Evolutionary conservation across 37 sponge, comb jelly and placozoan species (phyloP).

Genomic region (Mnemiopsis leidyi): DNA sequence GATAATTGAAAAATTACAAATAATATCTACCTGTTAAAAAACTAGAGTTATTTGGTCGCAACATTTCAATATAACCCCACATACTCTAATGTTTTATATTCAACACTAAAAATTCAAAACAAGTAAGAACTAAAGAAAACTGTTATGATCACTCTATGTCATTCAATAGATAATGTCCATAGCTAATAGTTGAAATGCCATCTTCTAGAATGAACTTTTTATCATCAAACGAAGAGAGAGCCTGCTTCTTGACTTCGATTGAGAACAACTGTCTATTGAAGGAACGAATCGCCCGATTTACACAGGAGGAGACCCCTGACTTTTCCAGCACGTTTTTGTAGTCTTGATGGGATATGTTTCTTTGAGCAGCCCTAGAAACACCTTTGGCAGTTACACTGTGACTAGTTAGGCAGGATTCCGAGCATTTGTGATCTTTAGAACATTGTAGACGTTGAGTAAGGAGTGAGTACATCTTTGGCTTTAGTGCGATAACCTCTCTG

Average conservation of each 20-base stretch:
- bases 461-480: slow-evolving; percentile 44
- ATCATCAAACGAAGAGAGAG: slow-evolving; percentile 21
- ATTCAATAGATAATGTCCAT: background rate
- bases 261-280: background rate
- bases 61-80: no score
- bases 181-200: background rate
- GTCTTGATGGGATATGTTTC: background rate
- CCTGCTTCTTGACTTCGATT: background rate
- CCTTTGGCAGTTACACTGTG: slow-evolving; percentile 32
- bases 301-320: background rate
- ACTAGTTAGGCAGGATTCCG: background rate
- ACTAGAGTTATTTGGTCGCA: no score
- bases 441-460: background rate
- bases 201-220: slow-evolving; percentile 36
- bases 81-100: no score
- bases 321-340: background rate
- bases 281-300: background rate
- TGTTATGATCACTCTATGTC: background rate
- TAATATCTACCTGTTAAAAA: no score
- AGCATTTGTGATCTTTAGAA: background rate
- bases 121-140: no score
- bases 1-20: no score
- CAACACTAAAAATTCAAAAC: no score
- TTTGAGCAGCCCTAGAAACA: slow-evolving; percentile 18
- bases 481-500: slow-evolving; percentile 23